phyloP scores from a whole-genome alignment of 2,888 invertebrate genomes.

The Acrobasis repandana region DNA sequence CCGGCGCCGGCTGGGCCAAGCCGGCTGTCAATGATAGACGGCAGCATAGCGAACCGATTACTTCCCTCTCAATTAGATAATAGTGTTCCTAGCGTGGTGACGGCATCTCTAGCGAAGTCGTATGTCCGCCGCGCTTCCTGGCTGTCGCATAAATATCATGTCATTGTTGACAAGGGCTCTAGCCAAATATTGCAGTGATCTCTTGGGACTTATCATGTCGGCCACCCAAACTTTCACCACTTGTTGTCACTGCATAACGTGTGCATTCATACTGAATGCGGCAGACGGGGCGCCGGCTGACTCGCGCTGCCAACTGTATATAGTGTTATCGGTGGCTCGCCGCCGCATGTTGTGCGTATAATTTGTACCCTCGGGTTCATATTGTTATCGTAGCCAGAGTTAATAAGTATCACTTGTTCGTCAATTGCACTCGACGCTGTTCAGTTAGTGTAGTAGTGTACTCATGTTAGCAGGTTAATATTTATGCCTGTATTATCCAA shows the following conservation, averaged over 20 bases:
- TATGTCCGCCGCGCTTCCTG: background rate
- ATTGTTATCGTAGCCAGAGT: constrained; percentile 78
- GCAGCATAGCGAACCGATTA: constrained; percentile 5
- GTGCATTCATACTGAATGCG: too few relatives aligned
- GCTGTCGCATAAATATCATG: background rate
- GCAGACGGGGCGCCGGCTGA: constrained; percentile 5
- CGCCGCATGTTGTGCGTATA: constrained; percentile 59
- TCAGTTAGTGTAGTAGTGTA: constrained; percentile 68
- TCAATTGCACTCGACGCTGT: constrained; percentile 79
- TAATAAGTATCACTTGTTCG: constrained; percentile 80
- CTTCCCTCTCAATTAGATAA: background rate
- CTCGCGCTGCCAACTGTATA: constrained; percentile 50
- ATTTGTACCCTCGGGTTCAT: constrained; percentile 67
- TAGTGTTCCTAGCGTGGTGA: background rate
- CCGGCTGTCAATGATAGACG: background rate
- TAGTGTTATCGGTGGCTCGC: constrained; percentile 61
- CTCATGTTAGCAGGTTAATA: constrained; percentile 58
- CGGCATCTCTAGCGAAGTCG: constrained; percentile 10
- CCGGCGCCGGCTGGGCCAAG: constrained; percentile 13
- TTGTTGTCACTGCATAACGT: too few relatives aligned
- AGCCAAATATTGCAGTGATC: too few relatives aligned
- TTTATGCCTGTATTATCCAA: constrained; percentile 49
- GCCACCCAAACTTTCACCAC: too few relatives aligned
- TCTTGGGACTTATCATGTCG: too few relatives aligned
- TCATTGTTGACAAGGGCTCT: too few relatives aligned